Percentiles rank a stretch among this genome's conserved stretches.
Evolutionary conservation across 2,113 vertebrate genomes (phyloP).

Genomic region (Octodon degus): DNA sequence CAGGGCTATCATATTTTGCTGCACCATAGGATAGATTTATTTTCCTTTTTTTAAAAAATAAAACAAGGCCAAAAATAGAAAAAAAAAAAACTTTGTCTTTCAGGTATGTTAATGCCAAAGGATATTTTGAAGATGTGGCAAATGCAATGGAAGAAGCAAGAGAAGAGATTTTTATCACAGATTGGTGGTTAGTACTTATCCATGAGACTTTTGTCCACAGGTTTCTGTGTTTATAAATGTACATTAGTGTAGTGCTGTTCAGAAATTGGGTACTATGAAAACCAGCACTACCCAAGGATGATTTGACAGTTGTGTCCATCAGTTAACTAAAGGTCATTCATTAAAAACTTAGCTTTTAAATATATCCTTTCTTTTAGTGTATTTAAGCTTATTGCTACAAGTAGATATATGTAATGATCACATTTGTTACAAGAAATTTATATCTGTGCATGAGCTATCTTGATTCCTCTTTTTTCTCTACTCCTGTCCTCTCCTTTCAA

Average conservation of each 20-base stretch:
- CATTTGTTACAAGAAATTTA: background rate
- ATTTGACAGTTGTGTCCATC: conserved; percentile 81
- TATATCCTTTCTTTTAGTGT: background rate
- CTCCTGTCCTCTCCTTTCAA: background rate
- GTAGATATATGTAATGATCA: background rate
- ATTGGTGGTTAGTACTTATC: conserved; percentile 94
- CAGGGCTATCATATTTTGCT: background rate
- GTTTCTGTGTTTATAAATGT: conserved; percentile 20
- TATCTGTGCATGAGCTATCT: background rate
- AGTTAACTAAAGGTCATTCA: conserved; percentile 55
- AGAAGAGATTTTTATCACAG: conserved; percentile 99
- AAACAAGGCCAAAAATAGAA: background rate
- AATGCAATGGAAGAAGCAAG: conserved; percentile 95
- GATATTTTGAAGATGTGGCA: conserved; percentile 96
- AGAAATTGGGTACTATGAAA: conserved; percentile 73
- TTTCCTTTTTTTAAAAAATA: background rate
- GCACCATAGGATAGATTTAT: accelerated
- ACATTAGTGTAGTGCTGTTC: conserved; percentile 38
- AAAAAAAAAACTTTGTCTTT: conserved; percentile 58
- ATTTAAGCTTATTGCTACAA: background rate
- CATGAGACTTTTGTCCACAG: conserved; percentile 18
- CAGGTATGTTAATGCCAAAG: conserved; percentile 97
- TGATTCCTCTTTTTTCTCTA: background rate
- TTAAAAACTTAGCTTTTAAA: conserved; percentile 74
- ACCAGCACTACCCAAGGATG: conserved; percentile 70